These are phyloP conservation scores for Apodemia duryi DNA, from an alignment of 2,888 invertebrate genomes.

Conservation along the genomic window DNA sequence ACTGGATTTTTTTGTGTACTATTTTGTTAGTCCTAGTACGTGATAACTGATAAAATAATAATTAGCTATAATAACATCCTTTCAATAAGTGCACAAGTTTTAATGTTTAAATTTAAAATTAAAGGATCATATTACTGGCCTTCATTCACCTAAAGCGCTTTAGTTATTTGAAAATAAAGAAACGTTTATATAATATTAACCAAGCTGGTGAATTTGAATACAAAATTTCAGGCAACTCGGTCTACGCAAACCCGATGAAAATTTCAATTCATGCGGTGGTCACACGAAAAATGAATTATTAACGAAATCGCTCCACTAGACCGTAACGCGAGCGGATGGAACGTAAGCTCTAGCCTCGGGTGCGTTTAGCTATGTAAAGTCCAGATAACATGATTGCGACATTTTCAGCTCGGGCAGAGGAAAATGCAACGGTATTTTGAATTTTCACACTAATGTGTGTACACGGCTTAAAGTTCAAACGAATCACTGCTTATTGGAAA, in stretches of 20 bases:
- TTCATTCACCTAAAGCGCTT: background rate
- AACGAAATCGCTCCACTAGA: constrained; percentile 27
- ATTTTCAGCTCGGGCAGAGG: constrained; percentile 5
- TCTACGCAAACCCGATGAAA: constrained; percentile 6
- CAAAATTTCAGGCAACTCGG: background rate
- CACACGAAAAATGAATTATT: constrained; percentile 32
- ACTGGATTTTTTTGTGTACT: too few relatives aligned
- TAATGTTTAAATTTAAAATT: background rate
- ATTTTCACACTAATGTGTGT: background rate
- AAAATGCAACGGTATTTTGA: constrained; percentile 3
- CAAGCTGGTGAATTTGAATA: background rate
- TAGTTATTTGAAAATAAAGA: background rate
- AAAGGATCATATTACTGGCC: background rate
- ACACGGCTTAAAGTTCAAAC: background rate
- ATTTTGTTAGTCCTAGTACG: too few relatives aligned
- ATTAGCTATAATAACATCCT: too few relatives aligned
- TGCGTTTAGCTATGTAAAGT: constrained; percentile 22
- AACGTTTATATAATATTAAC: background rate
- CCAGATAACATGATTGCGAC: constrained; percentile 16
- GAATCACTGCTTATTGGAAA: background rate
- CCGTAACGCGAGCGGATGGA: constrained; percentile 26
- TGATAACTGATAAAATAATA: too few relatives aligned
- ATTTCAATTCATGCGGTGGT: constrained; percentile 16
- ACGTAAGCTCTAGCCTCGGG: constrained; percentile 16
- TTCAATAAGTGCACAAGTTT: too few relatives aligned